These are phyloP conservation scores for Yponomeuta sedellus DNA, from an alignment of 2,888 invertebrate genomes.

Conservation along the genomic window DNA sequence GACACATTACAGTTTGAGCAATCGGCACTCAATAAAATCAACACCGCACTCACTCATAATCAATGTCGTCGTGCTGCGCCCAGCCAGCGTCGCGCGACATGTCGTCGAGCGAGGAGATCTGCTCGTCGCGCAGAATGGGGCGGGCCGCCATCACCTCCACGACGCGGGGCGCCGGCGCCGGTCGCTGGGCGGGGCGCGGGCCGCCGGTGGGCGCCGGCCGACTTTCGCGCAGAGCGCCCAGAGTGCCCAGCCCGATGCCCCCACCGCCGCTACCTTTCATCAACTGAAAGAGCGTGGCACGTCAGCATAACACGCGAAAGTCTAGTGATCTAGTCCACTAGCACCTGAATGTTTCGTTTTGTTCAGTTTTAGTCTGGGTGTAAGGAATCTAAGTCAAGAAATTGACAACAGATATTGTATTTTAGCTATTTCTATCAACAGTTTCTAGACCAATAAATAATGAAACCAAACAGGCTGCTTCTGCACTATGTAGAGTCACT, in stretches of 20 bases:
- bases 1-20: too few species aligned
- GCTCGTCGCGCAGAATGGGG: conserved; percentile 95
- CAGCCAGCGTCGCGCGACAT: conserved; percentile 93
- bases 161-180: conserved; percentile 59
- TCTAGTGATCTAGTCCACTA: too few species aligned
- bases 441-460: too few species aligned
- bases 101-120: conserved; percentile 93
- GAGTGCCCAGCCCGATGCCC: conserved; percentile 64
- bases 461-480: too few species aligned
- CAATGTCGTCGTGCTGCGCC: conserved; percentile 95
- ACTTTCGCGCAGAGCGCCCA: conserved; percentile 55
- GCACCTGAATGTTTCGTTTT: too few species aligned
- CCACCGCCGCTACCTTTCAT: conserved; percentile 70
- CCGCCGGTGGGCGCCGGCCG: conserved; percentile 32
- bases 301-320: too few species aligned
- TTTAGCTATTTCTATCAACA: too few species aligned
- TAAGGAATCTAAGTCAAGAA: too few species aligned
- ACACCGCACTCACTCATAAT: conserved; percentile 82
- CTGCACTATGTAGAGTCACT: too few species aligned
- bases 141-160: conserved; percentile 82
- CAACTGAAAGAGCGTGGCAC: conserved; percentile 36
- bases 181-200: conserved; percentile 33
- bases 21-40: too few species aligned
- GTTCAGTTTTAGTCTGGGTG: too few species aligned
- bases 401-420: too few species aligned